A percentile compares a stretch with the other conserved stretches of the same genome.
Conservation (phyloP, 2,797 vertebrate genomes). For the Bradypodion ventrale region DNA sequence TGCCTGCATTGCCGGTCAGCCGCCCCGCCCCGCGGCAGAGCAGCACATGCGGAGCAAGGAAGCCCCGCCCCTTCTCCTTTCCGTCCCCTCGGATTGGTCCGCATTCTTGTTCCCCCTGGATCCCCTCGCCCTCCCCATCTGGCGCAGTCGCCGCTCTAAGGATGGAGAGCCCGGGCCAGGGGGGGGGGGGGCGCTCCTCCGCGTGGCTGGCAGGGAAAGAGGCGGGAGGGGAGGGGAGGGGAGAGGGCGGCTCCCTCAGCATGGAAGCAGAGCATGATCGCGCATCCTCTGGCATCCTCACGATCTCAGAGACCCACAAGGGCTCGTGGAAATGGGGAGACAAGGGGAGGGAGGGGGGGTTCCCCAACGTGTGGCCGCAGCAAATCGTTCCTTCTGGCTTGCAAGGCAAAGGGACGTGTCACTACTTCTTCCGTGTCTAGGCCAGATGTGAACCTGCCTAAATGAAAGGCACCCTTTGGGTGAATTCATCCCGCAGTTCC, state of each 20-base stretch:
- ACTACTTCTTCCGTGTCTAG: too few species aligned
- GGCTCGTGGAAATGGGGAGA: neutral
- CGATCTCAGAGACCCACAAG: neutral
- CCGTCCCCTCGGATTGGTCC: neutral
- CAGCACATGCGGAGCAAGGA: neutral
- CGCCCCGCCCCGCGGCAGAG: slow-evolving; percentile 25
- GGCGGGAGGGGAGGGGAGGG: too few species aligned
- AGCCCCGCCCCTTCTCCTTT: neutral
- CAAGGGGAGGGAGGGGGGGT: too few species aligned
- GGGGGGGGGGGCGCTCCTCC: too few species aligned
- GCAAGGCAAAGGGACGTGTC: neutral
- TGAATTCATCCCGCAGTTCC: too few species aligned
- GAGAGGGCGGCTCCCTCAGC: neutral
- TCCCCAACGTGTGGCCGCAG: too few species aligned
- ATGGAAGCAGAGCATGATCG: accelerated
- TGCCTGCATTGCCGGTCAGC: slow-evolving; percentile 3
- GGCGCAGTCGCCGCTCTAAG: slow-evolving; percentile 9
- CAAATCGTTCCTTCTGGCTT: neutral
- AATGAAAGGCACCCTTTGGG: too few species aligned
- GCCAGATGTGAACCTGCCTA: too few species aligned
- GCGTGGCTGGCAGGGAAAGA: neutral
- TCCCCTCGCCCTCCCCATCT: neutral
- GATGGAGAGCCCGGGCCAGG: too few species aligned
- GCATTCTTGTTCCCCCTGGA: slow-evolving; percentile 48
- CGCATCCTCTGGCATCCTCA: neutral